Evolutionary conservation across 1,140 invertebrate genomes (phyloP).

Genomic region (Oppia nitens): DNA sequence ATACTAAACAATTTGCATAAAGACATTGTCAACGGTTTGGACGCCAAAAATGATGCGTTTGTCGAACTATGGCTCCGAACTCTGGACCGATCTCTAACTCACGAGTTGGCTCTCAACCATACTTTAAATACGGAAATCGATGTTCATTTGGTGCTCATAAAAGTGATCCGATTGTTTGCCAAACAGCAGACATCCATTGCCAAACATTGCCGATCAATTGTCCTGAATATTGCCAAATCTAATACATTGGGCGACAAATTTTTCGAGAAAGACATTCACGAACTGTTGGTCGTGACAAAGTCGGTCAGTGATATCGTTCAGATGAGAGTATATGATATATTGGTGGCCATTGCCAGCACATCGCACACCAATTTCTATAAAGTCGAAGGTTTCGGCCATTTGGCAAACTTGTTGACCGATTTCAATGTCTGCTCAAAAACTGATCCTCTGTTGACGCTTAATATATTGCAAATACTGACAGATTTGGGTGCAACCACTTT

Average conservation of each 20-base stretch:
- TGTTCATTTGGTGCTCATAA: background rate
- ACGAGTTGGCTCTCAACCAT: background rate
- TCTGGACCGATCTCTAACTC: conserved; percentile 2
- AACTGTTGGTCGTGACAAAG: background rate
- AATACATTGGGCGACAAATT: background rate
- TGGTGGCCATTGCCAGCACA: background rate
- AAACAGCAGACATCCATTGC: background rate
- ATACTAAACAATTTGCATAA: conserved; percentile 8
- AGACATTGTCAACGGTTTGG: background rate
- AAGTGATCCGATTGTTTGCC: conserved; percentile 1
- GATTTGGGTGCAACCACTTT: conserved; percentile 4
- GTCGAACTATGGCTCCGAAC: conserved; percentile 6
- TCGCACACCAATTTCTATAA: background rate
- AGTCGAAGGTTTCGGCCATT: background rate
- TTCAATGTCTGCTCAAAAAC: background rate
- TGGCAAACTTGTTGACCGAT: background rate
- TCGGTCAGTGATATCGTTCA: background rate
- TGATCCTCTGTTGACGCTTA: conserved; percentile 8
- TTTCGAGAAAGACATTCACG: background rate
- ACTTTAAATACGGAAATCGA: background rate
- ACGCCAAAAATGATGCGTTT: background rate
- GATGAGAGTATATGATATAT: conserved; percentile 5
- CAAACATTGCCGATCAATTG: background rate
- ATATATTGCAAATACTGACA: conserved; percentile 7
- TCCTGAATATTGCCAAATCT: conserved; percentile 1